Base-by-base conservation (phyloP, 2,797 vertebrate species). In the Chelidonichthys spinosus region DNA sequence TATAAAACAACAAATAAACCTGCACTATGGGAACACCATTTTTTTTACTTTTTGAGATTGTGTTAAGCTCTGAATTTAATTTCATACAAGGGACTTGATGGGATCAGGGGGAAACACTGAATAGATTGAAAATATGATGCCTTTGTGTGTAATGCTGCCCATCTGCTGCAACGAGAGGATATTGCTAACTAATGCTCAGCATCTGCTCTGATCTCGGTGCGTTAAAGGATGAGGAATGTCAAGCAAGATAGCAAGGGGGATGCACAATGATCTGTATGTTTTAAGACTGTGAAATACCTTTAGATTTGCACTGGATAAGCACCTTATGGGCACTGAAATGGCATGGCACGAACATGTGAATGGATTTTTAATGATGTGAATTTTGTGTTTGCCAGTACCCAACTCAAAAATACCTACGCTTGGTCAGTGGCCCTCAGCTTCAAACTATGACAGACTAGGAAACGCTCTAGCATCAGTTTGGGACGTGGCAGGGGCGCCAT, bases 171-270 rank as follows among this genome's bases (percentile, higher is more conserved):
- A 82, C 4, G 3, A 74, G 46, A 59, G 33, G 17, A 71, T 80
- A 79, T 71, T 62, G 53, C 52, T 36, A 53, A 78, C 60, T 69
- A 68, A 86, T 70, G 53, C 47, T 78, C 50, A 63, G 64, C 32
- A 32, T 79, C 67, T 66, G 63, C 72, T 71, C 53, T 61, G 73
- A 79, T 66, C 25, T 52, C 8, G 4, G n/a, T 18, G 46, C 17
- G 6, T 73, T 46, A 82, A 78, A 79, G 52, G 49, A 73, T 61
- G 47, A 69, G 36, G 65, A 54, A 62, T 61, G 14, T 4, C 43
- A 72, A 67, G 8, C 1, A 11, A 53, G 33, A 35, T n/a, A 53
- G 13, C 50, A 53, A 18, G 9, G 8, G 6, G 8, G 1, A n/a
- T 44, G 52, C 11, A 58, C 15, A 62, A 43, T 46, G 36, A 52